Percentiles rank a stretch among this genome's conserved stretches.
Conservation (phyloP, 2,888 invertebrate species). For the Poecilus cupreus region DNA sequence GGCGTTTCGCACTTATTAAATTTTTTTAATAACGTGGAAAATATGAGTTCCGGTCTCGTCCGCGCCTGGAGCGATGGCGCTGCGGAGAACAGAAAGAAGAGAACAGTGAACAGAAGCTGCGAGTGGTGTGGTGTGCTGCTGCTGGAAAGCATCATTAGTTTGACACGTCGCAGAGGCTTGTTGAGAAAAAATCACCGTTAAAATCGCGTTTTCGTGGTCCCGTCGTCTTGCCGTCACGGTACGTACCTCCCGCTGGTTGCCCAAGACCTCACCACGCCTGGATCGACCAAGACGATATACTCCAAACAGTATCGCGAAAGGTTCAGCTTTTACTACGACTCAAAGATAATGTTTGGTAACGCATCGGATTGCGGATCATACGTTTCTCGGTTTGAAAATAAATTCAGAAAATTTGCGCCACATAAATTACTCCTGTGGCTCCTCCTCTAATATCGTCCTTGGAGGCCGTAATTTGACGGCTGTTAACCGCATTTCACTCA, state of each 20-base stretch:
- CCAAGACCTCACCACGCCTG: neutral
- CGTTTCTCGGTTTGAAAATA: too few relatives aligned
- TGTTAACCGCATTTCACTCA: too few relatives aligned
- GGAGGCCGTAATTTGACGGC: too few relatives aligned
- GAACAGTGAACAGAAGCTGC: neutral
- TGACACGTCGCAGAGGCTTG: constrained; percentile 68
- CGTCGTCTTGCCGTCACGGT: constrained; percentile 24
- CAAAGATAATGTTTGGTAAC: too few relatives aligned
- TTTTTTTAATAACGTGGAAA: constrained; percentile 59
- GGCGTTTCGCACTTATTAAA: constrained; percentile 58
- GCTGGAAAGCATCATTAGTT: constrained; percentile 69
- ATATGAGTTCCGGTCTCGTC: constrained; percentile 51
- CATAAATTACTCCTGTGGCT: too few relatives aligned
- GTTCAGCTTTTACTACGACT: too few relatives aligned
- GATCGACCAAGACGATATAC: neutral
- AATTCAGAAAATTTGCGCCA: too few relatives aligned
- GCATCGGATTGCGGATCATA: too few relatives aligned
- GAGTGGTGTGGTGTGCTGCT: constrained; percentile 62
- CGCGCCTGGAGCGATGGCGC: constrained; percentile 6
- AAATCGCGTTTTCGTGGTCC: constrained; percentile 62
- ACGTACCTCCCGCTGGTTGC: constrained; percentile 13
- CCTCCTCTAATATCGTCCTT: too few relatives aligned
- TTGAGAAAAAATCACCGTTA: constrained; percentile 66
- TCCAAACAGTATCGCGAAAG: too few relatives aligned
- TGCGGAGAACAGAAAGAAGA: neutral